Evolutionary conservation across 2,113 vertebrate genomes (phyloP), one percentile per base, ranked within the genome.

Genomic region (Prionailurus bengalensis): DNA sequence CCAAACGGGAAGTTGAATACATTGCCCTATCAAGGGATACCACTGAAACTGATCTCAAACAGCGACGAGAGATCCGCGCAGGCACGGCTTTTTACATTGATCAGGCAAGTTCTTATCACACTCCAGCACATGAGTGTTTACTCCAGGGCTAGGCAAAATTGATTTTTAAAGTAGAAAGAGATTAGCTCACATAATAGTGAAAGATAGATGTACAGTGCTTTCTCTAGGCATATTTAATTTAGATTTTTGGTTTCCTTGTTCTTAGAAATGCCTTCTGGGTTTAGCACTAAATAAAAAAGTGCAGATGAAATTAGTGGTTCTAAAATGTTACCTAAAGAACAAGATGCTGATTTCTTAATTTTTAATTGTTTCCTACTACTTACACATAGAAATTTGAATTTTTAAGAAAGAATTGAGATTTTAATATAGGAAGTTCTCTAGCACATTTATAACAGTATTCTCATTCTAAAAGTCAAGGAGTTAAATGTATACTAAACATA

Each of bases 1-100:
- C 99, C 8, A 99, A 99, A 92, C 98, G 99, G 25, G 99, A 99
- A 93, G 99, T 99, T 0, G 99, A 99, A 94, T 99, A 99, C 85
- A 99, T 99, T 0, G 99, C 99, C 1, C 96, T 99, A 2, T 99
- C 99, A 0, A 99, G 99, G 82, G 99, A 99, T 97, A 99, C 99
- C 58, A 99, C 99, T 1, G 99, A 99, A 98, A 99, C 99, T 0
- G 99, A 99, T 97, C 99, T 99, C 82, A 99, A 99, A 88, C 99
- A 99, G 97, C 99, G 99, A 51, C 98, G 99, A 82, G 99, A 99
- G 99, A 99, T 99, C 95, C 98, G 99, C 27, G 98, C 98, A 4
- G 99, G 99, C 78, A 99, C 99, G 0, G 99, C 99, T 19, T 99
- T 99, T 98, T 99, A 99, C 94, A 99, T 99, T 21, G 99, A 99